Evolutionary conservation across 2,113 vertebrate genomes (phyloP).

Genomic region (Morone chrysops): DNA sequence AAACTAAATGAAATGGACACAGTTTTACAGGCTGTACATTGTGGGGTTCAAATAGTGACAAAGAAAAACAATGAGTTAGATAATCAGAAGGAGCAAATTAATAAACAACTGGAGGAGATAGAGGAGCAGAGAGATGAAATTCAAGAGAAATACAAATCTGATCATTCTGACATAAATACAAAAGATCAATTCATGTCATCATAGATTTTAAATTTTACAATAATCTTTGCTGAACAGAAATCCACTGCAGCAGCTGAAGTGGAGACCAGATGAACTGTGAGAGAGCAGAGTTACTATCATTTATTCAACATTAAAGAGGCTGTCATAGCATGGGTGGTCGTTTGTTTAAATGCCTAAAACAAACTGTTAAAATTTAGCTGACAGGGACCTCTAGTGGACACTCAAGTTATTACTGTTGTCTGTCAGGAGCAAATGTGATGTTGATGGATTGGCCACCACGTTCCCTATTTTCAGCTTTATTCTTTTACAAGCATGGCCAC

Average conservation of each 20-base stretch:
- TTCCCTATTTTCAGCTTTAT: too few species aligned
- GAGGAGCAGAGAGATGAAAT: not conserved
- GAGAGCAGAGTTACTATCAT: too few species aligned
- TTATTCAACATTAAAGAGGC: not conserved
- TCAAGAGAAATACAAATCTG: not conserved
- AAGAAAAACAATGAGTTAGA: not conserved
- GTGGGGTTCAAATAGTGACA: not conserved
- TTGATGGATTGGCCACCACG: too few species aligned
- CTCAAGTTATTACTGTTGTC: too few species aligned
- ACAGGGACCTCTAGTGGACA: not conserved
- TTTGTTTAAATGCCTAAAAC: not conserved
- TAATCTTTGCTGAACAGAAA: too few species aligned
- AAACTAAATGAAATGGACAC: not conserved
- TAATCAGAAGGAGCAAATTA: not conserved
- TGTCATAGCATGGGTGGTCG: too few species aligned
- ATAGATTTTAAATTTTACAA: too few species aligned
- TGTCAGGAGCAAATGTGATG: too few species aligned
- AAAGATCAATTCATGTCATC: too few species aligned
- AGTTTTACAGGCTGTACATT: fast-evolving
- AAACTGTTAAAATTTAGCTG: not conserved
- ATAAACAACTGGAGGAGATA: not conserved
- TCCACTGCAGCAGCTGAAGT: too few species aligned
- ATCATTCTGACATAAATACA: not conserved
- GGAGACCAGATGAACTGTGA: too few species aligned
- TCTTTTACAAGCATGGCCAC: too few species aligned